Percentiles rank a stretch among this genome's conserved stretches.
phyloP scores from a whole-genome alignment of 2,888 invertebrate genomes.

The Drosophila sordidapex region DNA sequence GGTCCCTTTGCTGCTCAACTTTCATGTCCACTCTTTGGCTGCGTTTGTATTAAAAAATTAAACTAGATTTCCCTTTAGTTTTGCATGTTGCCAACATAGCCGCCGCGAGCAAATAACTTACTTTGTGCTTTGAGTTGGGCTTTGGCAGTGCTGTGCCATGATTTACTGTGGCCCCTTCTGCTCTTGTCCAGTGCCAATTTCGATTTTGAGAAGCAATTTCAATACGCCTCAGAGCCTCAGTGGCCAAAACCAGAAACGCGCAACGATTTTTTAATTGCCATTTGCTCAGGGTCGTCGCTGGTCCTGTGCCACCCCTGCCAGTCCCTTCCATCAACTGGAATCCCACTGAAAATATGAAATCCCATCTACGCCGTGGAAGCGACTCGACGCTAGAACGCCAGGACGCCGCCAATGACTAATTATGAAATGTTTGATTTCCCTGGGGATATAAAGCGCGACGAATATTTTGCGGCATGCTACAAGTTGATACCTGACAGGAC shows the following conservation, averaged over 20 bases:
- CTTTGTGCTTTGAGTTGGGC: constrained; percentile 63
- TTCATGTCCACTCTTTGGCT: constrained; percentile 57
- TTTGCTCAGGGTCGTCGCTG: constrained; percentile 60
- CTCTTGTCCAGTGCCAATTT: constrained; percentile 60
- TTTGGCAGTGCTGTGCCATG: constrained; percentile 15
- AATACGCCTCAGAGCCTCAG: constrained; percentile 71
- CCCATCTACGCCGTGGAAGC: constrained; percentile 63
- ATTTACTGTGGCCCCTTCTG: constrained; percentile 9
- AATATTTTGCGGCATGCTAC: constrained; percentile 59
- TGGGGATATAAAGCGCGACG: constrained; percentile 71
- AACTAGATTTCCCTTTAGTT: constrained; percentile 80
- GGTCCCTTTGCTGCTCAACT: constrained; percentile 9
- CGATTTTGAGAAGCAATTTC: constrained; percentile 78
- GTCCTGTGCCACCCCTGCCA: constrained; percentile 19
- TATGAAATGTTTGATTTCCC: constrained; percentile 84
- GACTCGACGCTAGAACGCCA: constrained; percentile 26
- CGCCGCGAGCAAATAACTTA: constrained; percentile 66
- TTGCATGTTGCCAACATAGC: constrained; percentile 62
- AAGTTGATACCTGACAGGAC: constrained; percentile 50
- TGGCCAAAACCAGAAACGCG: constrained; percentile 62
- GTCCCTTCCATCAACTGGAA: background rate
- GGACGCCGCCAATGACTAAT: constrained; percentile 77
- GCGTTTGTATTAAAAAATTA: constrained; percentile 75
- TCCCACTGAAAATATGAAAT: constrained; percentile 51
- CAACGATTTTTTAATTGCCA: constrained; percentile 77